phyloP scores from a whole-genome alignment of 2,888 invertebrate genomes.

The Lasiommata megera region DNA sequence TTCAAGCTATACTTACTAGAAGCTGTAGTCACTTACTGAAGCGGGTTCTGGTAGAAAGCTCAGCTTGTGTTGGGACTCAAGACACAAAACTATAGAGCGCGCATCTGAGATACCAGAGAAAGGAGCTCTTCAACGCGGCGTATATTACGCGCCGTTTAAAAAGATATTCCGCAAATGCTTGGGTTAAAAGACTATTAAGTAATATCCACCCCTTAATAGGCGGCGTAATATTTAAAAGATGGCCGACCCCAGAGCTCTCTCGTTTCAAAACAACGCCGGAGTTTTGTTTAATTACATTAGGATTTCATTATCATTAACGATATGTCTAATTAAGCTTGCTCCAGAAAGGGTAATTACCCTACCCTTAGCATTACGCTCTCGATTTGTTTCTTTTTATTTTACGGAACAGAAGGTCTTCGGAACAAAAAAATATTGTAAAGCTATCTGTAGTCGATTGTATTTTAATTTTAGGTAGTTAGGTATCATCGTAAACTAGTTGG shows the following conservation, averaged over 20 bases:
- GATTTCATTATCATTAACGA: constrained; percentile 27
- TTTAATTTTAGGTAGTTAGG: too few relatives aligned
- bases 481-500: too few relatives aligned
- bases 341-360: constrained; percentile 18
- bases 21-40: too few relatives aligned
- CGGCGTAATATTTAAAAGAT: constrained; percentile 10
- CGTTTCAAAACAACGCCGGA: constrained; percentile 9
- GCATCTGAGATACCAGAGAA: too few relatives aligned
- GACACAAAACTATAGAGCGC: too few relatives aligned
- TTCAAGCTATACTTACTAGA: too few relatives aligned
- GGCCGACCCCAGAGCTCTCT: background rate
- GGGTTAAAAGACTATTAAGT: constrained; percentile 13
- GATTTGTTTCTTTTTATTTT: constrained; percentile 3
- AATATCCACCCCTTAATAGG: constrained; percentile 12
- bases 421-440: background rate
- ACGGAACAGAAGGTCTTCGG: background rate
- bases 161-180: background rate
- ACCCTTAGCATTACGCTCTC: constrained; percentile 9
- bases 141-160: background rate
- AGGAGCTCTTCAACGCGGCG: too few relatives aligned
- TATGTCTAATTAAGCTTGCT: constrained; percentile 24
- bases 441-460: background rate
- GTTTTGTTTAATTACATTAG: constrained; percentile 25
- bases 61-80: too few relatives aligned
- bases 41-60: too few relatives aligned